Conservation (phyloP, 1,140 invertebrate genomes). For the Eupeodes corollae region DNA sequence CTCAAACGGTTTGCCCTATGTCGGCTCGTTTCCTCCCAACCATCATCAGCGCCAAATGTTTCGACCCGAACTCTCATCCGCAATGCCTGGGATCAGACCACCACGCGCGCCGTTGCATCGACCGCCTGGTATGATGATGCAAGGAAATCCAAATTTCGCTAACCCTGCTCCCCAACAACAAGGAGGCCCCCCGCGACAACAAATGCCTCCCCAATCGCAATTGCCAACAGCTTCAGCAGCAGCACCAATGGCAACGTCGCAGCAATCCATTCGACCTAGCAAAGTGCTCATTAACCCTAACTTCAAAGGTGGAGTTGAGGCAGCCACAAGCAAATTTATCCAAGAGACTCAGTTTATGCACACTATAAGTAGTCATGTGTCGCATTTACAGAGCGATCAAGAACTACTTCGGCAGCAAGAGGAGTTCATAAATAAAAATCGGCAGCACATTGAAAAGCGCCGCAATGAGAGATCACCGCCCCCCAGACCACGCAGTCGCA, state of each 20-base stretch:
- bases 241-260: background rate
- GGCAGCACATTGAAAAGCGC: slow-evolving; percentile 33
- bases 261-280: slow-evolving; percentile 25
- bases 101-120: slow-evolving; percentile 16
- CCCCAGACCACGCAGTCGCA: slow-evolving; percentile 18
- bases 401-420: slow-evolving; percentile 35
- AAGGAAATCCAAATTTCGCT: background rate
- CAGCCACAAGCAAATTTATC: slow-evolving; percentile 35
- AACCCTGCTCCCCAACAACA: background rate
- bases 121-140: slow-evolving; percentile 7
- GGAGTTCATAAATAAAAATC: slow-evolving; percentile 36
- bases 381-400: slow-evolving; percentile 17
- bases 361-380: slow-evolving; percentile 21
- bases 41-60: background rate
- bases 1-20: slow-evolving; percentile 1
- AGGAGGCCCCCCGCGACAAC: slow-evolving; percentile 12
- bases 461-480: slow-evolving; percentile 28
- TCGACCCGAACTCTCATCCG: slow-evolving; percentile 7
- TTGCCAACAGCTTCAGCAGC: slow-evolving; percentile 5
- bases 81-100: background rate
- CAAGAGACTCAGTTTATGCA: slow-evolving; percentile 35
- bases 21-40: background rate
- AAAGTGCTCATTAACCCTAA: slow-evolving; percentile 38
- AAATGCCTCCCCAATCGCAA: background rate
- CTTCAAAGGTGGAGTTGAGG: slow-evolving; percentile 36